These are phyloP conservation scores for Coelopa frigida DNA, from an alignment of 1,140 invertebrate genomes.

Conservation along the genomic window DNA sequence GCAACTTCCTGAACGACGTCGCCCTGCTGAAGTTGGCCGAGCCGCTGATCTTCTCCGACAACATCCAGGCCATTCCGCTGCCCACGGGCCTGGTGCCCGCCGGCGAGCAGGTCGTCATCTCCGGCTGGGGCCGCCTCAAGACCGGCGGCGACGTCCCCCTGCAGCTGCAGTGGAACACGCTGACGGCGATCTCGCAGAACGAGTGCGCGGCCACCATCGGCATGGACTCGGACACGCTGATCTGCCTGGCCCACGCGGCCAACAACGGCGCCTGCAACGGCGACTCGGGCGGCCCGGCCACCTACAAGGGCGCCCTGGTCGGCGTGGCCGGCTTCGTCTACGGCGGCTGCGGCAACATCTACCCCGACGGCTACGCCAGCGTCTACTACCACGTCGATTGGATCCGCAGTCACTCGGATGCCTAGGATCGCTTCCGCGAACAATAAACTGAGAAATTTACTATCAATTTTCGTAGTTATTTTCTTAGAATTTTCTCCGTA, in stretches of 20 bases:
- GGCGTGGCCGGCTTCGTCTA: constrained; percentile 32
- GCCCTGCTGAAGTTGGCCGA: constrained; percentile 44
- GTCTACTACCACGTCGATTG: constrained; percentile 43
- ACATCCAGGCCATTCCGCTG: constrained; percentile 35
- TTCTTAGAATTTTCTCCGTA: not conserved
- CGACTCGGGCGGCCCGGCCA: constrained; percentile 38
- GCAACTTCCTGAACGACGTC: constrained; percentile 44
- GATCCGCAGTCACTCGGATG: constrained; percentile 26
- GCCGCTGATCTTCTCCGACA: constrained; percentile 26
- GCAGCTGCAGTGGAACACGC: constrained; percentile 15
- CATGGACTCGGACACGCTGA: constrained; percentile 14
- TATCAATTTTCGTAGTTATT: not conserved
- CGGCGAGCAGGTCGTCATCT: constrained; percentile 26
- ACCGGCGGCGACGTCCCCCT: constrained; percentile 19
- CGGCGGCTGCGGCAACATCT: constrained; percentile 20
- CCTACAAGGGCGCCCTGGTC: constrained; percentile 22
- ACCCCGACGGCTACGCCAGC: constrained; percentile 52
- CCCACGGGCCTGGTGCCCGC: constrained; percentile 25
- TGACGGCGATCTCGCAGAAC: constrained; percentile 15
- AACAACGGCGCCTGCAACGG: constrained; percentile 32
- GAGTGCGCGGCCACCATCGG: constrained; percentile 19
- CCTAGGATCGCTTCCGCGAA: not conserved
- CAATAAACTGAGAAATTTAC: not conserved
- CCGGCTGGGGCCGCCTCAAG: constrained; percentile 48
- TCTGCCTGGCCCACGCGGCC: constrained; percentile 29